These are phyloP conservation scores for Lanistes nyassanus DNA, from an alignment of 1,140 invertebrate species.

Conservation along the genomic window DNA sequence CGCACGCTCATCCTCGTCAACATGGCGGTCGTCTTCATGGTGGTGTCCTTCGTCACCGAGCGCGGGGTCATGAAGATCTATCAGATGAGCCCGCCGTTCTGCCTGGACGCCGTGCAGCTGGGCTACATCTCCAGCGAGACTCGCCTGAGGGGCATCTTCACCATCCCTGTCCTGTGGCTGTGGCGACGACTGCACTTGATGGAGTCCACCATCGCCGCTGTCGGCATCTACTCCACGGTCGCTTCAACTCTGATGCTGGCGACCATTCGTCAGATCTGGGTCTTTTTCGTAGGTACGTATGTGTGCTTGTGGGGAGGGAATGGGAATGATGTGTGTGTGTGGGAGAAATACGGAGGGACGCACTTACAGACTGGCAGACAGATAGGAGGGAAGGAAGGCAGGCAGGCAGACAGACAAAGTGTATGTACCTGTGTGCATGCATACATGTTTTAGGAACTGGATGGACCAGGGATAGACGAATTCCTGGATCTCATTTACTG, in stretches of 20 bases:
- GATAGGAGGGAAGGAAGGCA: background rate
- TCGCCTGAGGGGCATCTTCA: slow-evolving; percentile 2
- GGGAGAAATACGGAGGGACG: background rate
- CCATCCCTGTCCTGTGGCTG: slow-evolving; percentile 5
- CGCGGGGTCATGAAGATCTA: background rate
- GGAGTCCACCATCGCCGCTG: slow-evolving; percentile 4
- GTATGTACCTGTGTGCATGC: background rate
- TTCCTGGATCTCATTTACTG: background rate
- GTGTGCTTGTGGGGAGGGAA: too few relatives aligned
- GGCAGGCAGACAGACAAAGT: background rate
- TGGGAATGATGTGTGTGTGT: background rate
- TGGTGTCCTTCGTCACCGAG: background rate
- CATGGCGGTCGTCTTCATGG: background rate
- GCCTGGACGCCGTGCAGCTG: background rate
- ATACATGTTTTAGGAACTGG: background rate
- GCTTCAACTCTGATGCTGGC: background rate
- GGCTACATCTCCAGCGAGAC: background rate
- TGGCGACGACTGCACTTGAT: background rate
- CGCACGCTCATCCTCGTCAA: background rate
- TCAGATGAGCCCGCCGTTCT: slow-evolving; percentile 7
- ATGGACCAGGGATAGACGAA: background rate
- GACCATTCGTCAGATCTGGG: background rate
- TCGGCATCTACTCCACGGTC: background rate
- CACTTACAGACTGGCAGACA: background rate
- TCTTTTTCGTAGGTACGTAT: background rate